Evolutionary conservation across 2,113 vertebrate genomes (phyloP), one percentile per base, ranked within the genome.

Genomic region (Xiphorhynchus elegans): DNA sequence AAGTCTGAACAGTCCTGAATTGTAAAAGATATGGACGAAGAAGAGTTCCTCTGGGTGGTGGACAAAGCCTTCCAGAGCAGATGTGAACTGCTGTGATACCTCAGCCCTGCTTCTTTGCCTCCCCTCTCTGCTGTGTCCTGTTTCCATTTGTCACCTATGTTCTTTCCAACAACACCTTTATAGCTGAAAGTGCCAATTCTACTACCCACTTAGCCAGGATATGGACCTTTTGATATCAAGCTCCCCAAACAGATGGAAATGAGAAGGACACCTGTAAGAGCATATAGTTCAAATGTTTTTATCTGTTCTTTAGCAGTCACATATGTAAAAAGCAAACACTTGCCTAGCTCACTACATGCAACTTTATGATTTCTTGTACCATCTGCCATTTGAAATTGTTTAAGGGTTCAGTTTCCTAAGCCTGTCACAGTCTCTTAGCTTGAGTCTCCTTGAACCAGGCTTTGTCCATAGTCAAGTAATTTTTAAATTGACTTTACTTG

Each of bases 71-170:
- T 47, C 20, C 28, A 29, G 40, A 81, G 28, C 39, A 82, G 64
- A 24, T 20, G 33, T 0, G 17, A n/a, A 40, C 13, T 23, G 42
- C 47, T 50, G 37, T 6, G 16, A 74, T 20, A 42, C 11, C 28
- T 10, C 8, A 37, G 5, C 25, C 21, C 39, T 21, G 37, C 46
- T 42, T 6, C 74, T 47, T 39, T 37, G 17, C 40, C 59, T 42
- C 40, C 11, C 20, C 25, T 23, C 49, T 52, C 91, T 55, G 42
- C 39, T 31, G 18, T 7, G 19, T 42, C 40, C 39, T 11, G 31
- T 7, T 66, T 31, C 88, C 4, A 1, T 24, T 44, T 46, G 25
- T 17, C 42, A 59, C n/a, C 17, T 11, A 3, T 1, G 0, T 42
- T 46, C 67, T 50, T 9, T 9, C 17, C 47, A 80, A 5, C 70